These are phyloP conservation scores for Eupithecia exiguata DNA, from an alignment of 2,888 invertebrate species.

Conservation along the genomic window DNA sequence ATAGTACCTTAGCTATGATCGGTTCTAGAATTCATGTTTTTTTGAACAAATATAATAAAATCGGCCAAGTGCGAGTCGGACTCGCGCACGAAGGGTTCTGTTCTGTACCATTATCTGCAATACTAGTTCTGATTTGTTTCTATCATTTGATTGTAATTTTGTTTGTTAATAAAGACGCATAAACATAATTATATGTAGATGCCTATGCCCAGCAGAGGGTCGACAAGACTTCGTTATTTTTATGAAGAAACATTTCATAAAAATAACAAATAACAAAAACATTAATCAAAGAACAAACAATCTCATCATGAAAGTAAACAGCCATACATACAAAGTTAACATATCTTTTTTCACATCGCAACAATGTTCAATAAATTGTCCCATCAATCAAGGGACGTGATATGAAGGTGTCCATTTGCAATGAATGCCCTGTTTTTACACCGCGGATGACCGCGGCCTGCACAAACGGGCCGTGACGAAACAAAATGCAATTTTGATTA, in stretches of 20 bases:
- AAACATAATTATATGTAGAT: no score
- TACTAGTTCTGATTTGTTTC: no score
- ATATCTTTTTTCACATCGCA: constrained; percentile 20
- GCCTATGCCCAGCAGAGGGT: no score
- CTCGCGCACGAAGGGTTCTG: no score
- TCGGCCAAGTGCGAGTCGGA: no score
- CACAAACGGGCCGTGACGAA: constrained; percentile 63
- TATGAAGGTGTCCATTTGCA: constrained; percentile 57
- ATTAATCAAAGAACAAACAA: background rate
- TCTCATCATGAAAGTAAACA: constrained; percentile 7
- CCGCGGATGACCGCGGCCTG: constrained; percentile 34
- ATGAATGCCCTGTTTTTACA: constrained; percentile 63
- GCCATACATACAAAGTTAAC: background rate
- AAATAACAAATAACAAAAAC: background rate
- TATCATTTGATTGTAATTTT: no score
- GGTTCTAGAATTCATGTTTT: no score
- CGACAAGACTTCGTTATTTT: no score
- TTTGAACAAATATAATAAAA: no score
- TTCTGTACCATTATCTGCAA: no score
- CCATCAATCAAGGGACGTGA: constrained; percentile 68
- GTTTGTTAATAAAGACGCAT: no score
- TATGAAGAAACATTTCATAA: background rate
- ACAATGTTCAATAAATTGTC: constrained; percentile 50
- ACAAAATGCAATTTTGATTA: constrained; percentile 81
- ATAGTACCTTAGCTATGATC: background rate